Conservation (phyloP, 1,140 invertebrate species). For the Tyrophagus putrescentiae region DNA sequence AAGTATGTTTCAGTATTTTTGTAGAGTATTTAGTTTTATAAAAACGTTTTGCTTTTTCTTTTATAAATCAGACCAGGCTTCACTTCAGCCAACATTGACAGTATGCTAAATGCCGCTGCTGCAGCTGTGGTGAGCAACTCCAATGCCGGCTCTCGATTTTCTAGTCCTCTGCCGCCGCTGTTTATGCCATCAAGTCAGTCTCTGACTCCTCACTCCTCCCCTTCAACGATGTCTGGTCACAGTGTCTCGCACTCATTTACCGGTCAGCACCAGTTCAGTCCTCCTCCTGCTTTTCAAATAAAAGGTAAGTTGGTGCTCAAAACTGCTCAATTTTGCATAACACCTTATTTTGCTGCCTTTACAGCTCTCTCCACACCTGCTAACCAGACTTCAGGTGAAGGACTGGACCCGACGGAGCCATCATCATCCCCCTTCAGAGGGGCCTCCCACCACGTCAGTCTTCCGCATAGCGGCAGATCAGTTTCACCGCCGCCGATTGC, state of each 20-base stretch:
- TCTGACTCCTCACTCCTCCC: background rate
- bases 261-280: background rate
- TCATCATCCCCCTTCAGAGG: background rate
- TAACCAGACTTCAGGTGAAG: background rate
- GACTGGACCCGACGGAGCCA: background rate
- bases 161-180: background rate
- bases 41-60: background rate
- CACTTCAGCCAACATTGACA: background rate
- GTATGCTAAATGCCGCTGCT: slow-evolving; percentile 15
- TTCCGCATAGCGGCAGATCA: no score
- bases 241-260: background rate
- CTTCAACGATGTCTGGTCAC: background rate
- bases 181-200: background rate
- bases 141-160: background rate
- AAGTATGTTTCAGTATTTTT: slow-evolving; percentile 6
- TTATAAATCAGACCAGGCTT: slow-evolving; percentile 5
- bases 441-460: background rate
- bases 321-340: background rate
- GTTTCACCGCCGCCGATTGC: no score
- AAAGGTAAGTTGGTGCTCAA: background rate
- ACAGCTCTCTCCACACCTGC: background rate
- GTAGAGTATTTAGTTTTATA: background rate
- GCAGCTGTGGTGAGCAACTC: slow-evolving; percentile 5
- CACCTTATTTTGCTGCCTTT: background rate
- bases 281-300: background rate